A percentile compares a stretch with the other conserved stretches of the same genome.
These are phyloP conservation scores for Aphidoletes aphidimyza DNA, from an alignment of 2,888 invertebrate genomes.

Conservation along the genomic window DNA sequence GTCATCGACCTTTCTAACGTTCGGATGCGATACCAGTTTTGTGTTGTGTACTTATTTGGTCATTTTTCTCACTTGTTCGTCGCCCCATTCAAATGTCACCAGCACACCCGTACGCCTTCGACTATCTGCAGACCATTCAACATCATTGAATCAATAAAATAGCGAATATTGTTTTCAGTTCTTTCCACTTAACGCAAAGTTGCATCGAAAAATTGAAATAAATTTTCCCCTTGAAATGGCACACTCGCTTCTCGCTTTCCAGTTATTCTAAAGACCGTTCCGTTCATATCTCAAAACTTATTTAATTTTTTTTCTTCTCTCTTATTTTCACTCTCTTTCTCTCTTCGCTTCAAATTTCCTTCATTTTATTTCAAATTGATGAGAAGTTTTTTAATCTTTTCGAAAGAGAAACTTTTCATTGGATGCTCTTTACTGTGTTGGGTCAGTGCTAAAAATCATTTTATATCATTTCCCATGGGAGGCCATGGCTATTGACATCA, in stretches of 20 bases:
- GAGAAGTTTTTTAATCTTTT: conserved; percentile 13
- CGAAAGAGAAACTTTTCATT: neutral
- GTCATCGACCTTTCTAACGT: too few species aligned
- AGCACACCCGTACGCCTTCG: neutral
- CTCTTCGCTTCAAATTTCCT: neutral
- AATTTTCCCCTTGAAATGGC: neutral
- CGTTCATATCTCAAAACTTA: conserved; percentile 7
- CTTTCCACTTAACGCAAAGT: conserved; percentile 29
- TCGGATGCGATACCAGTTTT: neutral
- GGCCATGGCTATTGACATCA: neutral
- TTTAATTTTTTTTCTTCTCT: neutral
- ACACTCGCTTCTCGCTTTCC: neutral
- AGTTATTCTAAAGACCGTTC: neutral
- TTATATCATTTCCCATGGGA: neutral
- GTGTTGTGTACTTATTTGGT: neutral
- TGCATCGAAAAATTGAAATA: neutral
- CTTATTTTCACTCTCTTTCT: neutral
- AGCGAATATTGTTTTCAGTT: neutral
- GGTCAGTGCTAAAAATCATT: neutral
- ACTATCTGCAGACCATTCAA: neutral
- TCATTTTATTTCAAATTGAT: conserved; percentile 2
- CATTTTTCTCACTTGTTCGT: conserved; percentile 26
- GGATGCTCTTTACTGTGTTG: neutral
- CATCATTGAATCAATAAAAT: too few species aligned
- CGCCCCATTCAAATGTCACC: conserved; percentile 10